These are phyloP conservation scores for Lucinisca nassula DNA, from an alignment of 2,888 invertebrate genomes.

Conservation along the genomic window DNA sequence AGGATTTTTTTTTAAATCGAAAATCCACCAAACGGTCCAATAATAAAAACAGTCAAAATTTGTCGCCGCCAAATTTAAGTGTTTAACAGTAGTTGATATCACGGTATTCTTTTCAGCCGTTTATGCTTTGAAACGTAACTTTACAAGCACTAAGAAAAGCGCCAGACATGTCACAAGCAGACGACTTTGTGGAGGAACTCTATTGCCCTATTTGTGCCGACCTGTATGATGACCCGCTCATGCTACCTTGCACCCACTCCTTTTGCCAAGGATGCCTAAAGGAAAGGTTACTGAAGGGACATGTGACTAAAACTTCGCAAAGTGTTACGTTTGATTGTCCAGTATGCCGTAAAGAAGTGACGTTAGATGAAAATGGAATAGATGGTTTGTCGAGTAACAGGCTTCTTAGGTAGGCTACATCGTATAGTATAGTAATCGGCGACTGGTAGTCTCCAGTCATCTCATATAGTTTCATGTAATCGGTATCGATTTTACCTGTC, in stretches of 20 bases:
- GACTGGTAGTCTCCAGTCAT: too few relatives aligned
- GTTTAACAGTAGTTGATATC: too few relatives aligned
- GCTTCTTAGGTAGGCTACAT: slow-evolving; percentile 26
- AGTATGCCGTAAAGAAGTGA: slow-evolving; percentile 44
- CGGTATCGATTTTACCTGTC: too few relatives aligned
- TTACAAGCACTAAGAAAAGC: too few relatives aligned
- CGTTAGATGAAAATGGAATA: slow-evolving; percentile 30
- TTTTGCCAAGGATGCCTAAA: slow-evolving; percentile 47
- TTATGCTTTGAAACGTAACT: too few relatives aligned
- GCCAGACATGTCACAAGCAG: neutral
- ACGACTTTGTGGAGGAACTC: slow-evolving; percentile 53
- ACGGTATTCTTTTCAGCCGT: too few relatives aligned
- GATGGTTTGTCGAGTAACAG: slow-evolving; percentile 46
- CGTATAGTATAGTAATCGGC: too few relatives aligned
- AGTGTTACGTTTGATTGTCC: slow-evolving; percentile 51
- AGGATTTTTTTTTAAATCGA: too few relatives aligned
- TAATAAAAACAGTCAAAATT: too few relatives aligned
- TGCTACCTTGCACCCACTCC: slow-evolving; percentile 56
- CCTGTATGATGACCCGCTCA: slow-evolving; percentile 48
- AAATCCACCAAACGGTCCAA: too few relatives aligned
- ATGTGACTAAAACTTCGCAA: slow-evolving; percentile 31
- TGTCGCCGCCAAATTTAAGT: too few relatives aligned
- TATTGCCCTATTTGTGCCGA: slow-evolving; percentile 59
- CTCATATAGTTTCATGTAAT: too few relatives aligned
- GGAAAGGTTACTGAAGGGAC: slow-evolving; percentile 46